Conservation (phyloP, 1,140 invertebrate species). For the Drosophila teissieri region DNA sequence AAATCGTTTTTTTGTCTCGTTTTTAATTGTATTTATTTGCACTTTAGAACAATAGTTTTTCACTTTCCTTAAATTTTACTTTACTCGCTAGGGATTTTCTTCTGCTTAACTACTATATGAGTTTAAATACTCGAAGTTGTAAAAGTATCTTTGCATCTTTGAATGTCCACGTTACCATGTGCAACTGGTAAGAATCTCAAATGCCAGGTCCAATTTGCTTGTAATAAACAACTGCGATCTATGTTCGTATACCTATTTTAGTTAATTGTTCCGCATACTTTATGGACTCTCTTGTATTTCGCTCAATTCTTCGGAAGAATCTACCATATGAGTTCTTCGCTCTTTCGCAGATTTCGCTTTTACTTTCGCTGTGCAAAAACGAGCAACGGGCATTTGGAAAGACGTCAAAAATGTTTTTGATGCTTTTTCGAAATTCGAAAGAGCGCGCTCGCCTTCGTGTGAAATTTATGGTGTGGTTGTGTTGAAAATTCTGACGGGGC, state of each 20-base stretch:
- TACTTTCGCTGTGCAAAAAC: slow-evolving; percentile 74
- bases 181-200: no score
- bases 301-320: not conserved
- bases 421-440: slow-evolving; percentile 35
- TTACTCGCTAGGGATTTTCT: no score
- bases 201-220: not conserved
- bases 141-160: no score
- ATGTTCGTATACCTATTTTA: slow-evolving; percentile 22
- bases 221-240: slow-evolving; percentile 4
- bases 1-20: not conserved
- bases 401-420: slow-evolving; percentile 31
- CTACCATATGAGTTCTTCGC: not conserved
- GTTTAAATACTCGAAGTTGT: no score
- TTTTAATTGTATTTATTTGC: not conserved
- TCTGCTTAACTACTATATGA: no score
- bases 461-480: slow-evolving; percentile 33
- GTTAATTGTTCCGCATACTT: slow-evolving; percentile 36
- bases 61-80: no score
- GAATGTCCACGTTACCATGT: no score
- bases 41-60: no score
- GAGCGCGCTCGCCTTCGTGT: slow-evolving; percentile 30
- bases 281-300: slow-evolving; percentile 6
- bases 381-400: slow-evolving; percentile 17
- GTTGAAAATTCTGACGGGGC: slow-evolving; percentile 35
- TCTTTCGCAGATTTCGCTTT: slow-evolving; percentile 46